Percentiles rank a stretch among this genome's conserved stretches.
phyloP scores from a whole-genome alignment of 53 echinoderm and acorn worm genomes.

The Echinometra lucunter region DNA sequence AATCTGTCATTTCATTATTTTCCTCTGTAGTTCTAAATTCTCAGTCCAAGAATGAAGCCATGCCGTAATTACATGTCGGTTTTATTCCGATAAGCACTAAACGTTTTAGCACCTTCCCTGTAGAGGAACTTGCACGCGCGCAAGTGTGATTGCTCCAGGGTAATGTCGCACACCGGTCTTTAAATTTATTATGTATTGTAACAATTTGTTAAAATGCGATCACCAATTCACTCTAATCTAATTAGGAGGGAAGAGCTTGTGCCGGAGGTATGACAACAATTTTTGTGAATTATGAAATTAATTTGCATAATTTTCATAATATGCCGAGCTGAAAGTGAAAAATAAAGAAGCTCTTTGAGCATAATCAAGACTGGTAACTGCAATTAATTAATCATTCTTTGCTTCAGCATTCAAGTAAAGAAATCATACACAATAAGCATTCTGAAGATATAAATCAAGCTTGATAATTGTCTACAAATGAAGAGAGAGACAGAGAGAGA shows the following conservation, averaged over 20 bases:
- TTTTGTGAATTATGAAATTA: constrained; percentile 37
- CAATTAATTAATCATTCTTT: background rate
- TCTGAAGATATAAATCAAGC: background rate
- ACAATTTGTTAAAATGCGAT: constrained; percentile 30
- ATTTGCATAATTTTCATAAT: constrained; percentile 45
- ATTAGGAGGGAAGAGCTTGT: constrained; percentile 28
- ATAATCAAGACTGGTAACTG: background rate
- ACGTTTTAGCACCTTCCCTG: constrained; percentile 30
- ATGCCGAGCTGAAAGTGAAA: background rate
- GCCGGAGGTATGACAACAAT: constrained; percentile 34
- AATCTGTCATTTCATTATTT: too few relatives aligned
- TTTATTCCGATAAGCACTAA: constrained; percentile 1
- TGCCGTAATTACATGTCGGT: constrained; percentile 8
- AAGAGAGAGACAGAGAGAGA: background rate
- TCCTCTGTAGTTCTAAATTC: too few relatives aligned
- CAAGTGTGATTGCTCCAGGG: constrained; percentile 32
- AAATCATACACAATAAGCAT: background rate
- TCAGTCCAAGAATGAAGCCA: too few relatives aligned
- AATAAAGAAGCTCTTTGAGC: background rate
- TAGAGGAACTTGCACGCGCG: background rate
- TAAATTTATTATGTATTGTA: background rate
- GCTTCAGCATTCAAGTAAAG: background rate
- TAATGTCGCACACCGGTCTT: constrained; percentile 17
- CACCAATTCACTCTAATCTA: constrained; percentile 15
- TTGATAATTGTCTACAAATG: background rate